Conservation (phyloP, 35 echinoderm and acorn worm genomes). For the Nesometra sesokonis region DNA sequence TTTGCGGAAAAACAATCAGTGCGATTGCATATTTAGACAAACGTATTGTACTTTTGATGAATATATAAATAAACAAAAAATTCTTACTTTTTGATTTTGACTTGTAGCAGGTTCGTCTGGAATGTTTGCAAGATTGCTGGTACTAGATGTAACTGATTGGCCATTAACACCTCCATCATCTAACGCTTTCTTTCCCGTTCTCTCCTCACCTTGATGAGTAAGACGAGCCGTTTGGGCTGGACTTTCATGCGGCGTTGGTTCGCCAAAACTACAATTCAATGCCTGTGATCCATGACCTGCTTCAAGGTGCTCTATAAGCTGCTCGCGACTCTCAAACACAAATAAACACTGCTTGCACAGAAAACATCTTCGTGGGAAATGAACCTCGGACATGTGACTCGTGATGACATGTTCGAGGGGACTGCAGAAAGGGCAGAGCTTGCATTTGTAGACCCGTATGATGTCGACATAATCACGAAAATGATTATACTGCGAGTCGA, state of each 20-base stretch:
- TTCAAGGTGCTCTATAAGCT: constrained; percentile 77
- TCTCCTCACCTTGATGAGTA: constrained; percentile 48
- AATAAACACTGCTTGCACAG: constrained; percentile 98
- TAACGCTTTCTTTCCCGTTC: constrained; percentile 37
- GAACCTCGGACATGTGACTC: constrained; percentile 98
- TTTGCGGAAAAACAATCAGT: no score
- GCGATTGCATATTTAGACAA: no score
- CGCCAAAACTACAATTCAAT: constrained; percentile 74
- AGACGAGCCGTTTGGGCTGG: constrained; percentile 35
- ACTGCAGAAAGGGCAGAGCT: constrained; percentile 89
- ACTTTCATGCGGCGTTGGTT: constrained; percentile 28
- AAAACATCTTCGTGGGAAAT: constrained; percentile 79
- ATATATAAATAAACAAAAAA: no score
- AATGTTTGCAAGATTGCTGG: constrained; percentile 72
- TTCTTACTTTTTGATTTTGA: neutral
- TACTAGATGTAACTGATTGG: constrained; percentile 65
- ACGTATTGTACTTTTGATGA: no score
- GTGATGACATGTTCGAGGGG: constrained; percentile 96
- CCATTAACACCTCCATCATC: neutral
- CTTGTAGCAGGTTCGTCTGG: constrained; percentile 14
- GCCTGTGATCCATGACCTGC: constrained; percentile 76
- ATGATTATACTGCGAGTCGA: constrained; percentile 95
- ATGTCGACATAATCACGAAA: constrained; percentile 93
- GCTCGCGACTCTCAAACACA: constrained; percentile 81
- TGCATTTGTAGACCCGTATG: constrained; percentile 90